These are phyloP conservation scores for Siderastrea siderea DNA, from an alignment of 92 coral and sea anemone species.

Conservation along the genomic window DNA sequence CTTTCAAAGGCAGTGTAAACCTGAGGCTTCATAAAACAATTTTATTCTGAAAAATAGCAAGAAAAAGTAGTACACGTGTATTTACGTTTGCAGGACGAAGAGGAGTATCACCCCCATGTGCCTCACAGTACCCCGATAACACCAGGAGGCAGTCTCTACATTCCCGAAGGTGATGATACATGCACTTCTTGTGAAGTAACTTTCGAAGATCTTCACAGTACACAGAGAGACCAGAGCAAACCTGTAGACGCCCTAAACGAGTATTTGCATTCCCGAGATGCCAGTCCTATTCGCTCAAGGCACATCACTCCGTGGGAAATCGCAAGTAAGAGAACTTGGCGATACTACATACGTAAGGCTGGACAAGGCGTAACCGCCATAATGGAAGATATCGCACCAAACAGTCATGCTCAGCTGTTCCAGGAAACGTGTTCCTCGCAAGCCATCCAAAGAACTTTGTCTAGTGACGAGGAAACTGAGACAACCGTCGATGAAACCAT, in stretches of 20 bases:
- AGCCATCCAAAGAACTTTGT: conserved; percentile 40
- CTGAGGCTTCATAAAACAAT: no score
- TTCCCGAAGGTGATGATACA: conserved; percentile 62
- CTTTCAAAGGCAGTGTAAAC: no score
- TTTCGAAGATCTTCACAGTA: conserved; percentile 46
- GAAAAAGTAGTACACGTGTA: not conserved
- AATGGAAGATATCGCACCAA: conserved; percentile 70
- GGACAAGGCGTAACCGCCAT: conserved; percentile 67
- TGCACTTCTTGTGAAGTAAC: conserved; percentile 59
- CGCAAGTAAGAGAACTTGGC: conserved; percentile 53
- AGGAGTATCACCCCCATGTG: not conserved
- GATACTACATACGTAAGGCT: conserved; percentile 65
- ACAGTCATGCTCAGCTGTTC: conserved; percentile 55
- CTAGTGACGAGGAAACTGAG: conserved; percentile 37
- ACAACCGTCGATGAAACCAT: conserved; percentile 53
- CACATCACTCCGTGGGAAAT: conserved; percentile 59
- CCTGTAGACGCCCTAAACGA: conserved; percentile 62
- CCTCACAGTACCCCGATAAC: conserved; percentile 59
- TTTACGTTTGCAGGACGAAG: conserved; percentile 5
- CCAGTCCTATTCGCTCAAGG: conserved; percentile 75
- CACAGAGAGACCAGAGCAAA: conserved; percentile 28
- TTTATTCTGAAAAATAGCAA: no score
- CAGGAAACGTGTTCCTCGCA: conserved; percentile 38
- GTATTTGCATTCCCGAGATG: conserved; percentile 67
- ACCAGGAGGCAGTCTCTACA: conserved; percentile 69